Conservation (phyloP, 2,113 vertebrate genomes). For the Myrmecophaga tridactyla region DNA sequence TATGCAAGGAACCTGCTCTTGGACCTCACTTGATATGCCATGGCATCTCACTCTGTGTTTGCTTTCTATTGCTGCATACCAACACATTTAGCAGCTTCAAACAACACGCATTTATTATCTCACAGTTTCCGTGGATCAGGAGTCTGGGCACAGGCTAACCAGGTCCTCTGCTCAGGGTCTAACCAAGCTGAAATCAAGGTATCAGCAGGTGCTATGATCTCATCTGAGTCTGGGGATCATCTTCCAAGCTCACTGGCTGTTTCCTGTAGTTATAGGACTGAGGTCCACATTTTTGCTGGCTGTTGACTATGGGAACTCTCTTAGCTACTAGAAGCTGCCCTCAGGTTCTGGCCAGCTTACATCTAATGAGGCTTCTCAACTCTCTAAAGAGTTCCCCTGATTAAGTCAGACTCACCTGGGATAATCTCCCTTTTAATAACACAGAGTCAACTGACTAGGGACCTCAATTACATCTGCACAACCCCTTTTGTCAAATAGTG, state of each 20-base stretch:
- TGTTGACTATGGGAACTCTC: neutral
- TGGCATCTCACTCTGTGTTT: neutral
- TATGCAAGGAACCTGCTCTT: rapidly evolving
- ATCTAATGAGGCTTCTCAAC: no score
- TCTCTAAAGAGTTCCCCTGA: neutral
- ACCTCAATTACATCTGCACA: neutral
- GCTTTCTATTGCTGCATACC: neutral
- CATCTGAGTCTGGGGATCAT: neutral
- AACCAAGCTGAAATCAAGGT: neutral
- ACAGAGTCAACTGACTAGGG: neutral
- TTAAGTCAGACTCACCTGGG: neutral
- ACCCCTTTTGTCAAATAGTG: no score
- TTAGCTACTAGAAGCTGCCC: neutral
- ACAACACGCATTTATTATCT: neutral
- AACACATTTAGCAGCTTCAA: neutral
- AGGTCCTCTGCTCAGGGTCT: neutral
- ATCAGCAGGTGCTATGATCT: neutral
- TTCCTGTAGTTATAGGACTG: neutral
- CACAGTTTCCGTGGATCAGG: neutral
- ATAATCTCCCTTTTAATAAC: neutral
- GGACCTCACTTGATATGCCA: rapidly evolving
- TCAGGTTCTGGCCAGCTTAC: neutral
- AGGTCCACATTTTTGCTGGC: neutral
- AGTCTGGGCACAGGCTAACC: neutral
- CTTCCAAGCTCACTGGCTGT: neutral